These are phyloP conservation scores for Archilochus colubris DNA, from an alignment of 2,113 vertebrate genomes.

Conservation along the genomic window DNA sequence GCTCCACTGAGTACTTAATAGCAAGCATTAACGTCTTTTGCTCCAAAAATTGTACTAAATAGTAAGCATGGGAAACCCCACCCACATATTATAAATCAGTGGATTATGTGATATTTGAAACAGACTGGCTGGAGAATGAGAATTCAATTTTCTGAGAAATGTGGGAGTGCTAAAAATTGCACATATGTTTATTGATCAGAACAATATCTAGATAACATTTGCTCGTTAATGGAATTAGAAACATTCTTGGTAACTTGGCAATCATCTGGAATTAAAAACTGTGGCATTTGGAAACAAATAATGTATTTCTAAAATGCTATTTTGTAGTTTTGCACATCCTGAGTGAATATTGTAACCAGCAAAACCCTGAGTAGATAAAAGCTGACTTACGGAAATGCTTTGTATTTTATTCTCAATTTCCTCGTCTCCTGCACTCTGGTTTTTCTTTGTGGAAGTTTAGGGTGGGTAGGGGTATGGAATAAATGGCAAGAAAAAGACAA, in stretches of 20 bases:
- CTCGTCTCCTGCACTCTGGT: not conserved
- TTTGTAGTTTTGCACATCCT: not conserved
- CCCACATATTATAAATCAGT: not conserved
- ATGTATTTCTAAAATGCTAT: not conserved
- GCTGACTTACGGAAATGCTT: not conserved
- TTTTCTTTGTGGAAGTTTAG: not conserved
- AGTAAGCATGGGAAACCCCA: not conserved
- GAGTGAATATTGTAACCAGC: not conserved
- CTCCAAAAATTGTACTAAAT: not conserved
- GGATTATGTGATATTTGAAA: not conserved
- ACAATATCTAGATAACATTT: not conserved
- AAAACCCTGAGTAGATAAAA: not conserved
- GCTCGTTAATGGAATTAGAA: not conserved
- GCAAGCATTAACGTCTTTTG: not conserved
- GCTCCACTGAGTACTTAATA: not conserved
- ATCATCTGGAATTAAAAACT: not conserved
- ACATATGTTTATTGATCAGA: not conserved
- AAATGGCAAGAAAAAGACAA: not conserved
- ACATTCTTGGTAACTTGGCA: not conserved
- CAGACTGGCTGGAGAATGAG: not conserved
- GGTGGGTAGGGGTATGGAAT: not conserved
- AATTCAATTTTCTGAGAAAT: not conserved
- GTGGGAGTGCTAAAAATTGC: not conserved
- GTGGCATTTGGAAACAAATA: not conserved
- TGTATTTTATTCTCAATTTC: not conserved